Evolutionary conservation across 2,888 invertebrate species (phyloP).

Genomic region (Cosmia trapezina): DNA sequence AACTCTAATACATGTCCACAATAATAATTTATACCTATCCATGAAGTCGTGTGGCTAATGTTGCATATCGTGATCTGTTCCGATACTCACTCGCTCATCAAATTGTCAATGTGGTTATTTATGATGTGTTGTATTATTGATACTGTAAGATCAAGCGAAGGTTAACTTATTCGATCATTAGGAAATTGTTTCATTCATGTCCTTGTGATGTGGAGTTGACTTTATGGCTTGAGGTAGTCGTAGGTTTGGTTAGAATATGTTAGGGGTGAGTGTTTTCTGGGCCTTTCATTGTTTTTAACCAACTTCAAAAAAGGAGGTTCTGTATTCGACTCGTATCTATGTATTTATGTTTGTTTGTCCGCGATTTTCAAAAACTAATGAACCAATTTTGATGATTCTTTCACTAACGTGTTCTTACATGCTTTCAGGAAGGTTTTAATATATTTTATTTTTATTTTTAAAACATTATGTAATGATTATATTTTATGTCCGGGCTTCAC

Average conservation of each 20-base stretch:
- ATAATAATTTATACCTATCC: constrained; percentile 7
- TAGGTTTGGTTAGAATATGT: background rate
- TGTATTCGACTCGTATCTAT: too few relatives aligned
- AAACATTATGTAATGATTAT: too few relatives aligned
- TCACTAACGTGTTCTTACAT: too few relatives aligned
- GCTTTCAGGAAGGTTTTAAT: too few relatives aligned
- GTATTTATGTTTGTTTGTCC: too few relatives aligned
- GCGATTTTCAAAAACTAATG: too few relatives aligned
- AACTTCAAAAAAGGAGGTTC: too few relatives aligned
- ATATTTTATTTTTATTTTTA: too few relatives aligned
- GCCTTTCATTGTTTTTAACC: background rate
- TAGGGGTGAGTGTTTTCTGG: background rate
- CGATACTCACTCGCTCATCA: constrained; percentile 48
- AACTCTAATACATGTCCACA: background rate
- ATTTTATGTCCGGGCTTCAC: too few relatives aligned
- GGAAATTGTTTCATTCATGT: background rate
- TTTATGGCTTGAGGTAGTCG: background rate
- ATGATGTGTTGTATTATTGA: constrained; percentile 41
- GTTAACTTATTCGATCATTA: constrained; percentile 22
- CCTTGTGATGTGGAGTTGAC: constrained; percentile 3
- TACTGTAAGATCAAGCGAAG: constrained; percentile 24
- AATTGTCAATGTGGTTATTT: constrained; percentile 49
- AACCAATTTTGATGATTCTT: too few relatives aligned
- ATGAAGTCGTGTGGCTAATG: constrained; percentile 39
- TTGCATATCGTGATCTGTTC: constrained; percentile 35